Conservation (phyloP, 2,797 vertebrate species). For the Lagodon rhomboides region DNA sequence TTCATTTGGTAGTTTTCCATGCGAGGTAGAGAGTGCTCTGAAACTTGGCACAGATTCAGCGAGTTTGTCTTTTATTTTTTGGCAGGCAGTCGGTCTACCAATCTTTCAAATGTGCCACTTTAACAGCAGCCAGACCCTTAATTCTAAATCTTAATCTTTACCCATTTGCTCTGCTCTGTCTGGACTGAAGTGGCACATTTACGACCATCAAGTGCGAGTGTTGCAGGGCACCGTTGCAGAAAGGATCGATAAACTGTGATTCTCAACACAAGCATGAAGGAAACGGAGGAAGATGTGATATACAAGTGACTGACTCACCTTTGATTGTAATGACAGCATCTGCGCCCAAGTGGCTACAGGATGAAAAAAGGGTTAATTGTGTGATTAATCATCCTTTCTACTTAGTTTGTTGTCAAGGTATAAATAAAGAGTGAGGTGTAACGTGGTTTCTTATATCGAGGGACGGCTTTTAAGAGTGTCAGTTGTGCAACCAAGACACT, state of each 20-base stretch:
- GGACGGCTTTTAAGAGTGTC: neutral
- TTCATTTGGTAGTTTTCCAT: neutral
- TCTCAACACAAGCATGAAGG: neutral
- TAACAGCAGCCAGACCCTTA: conserved; percentile 20
- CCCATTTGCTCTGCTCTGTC: neutral
- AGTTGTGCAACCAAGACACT: neutral
- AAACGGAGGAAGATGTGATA: neutral
- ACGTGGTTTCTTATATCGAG: neutral
- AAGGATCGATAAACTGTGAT: neutral
- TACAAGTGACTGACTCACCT: neutral
- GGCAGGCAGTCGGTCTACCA: conserved; percentile 24
- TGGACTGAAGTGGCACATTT: conserved; percentile 14
- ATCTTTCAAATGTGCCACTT: conserved; percentile 39
- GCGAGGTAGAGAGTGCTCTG: neutral
- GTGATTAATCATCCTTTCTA: conserved; percentile 13
- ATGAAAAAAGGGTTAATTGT: neutral
- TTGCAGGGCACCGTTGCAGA: neutral
- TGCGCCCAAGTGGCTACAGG: neutral
- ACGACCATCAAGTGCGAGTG: neutral
- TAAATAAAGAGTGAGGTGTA: conserved; percentile 1
- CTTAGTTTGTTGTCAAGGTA: neutral
- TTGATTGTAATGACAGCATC: neutral
- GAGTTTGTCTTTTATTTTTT: conserved; percentile 27
- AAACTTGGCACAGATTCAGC: conserved; percentile 35
- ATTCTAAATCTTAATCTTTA: conserved; percentile 28